phyloP scores from a whole-genome alignment of 2,888 invertebrate genomes.

The Atethmia centrago region DNA sequence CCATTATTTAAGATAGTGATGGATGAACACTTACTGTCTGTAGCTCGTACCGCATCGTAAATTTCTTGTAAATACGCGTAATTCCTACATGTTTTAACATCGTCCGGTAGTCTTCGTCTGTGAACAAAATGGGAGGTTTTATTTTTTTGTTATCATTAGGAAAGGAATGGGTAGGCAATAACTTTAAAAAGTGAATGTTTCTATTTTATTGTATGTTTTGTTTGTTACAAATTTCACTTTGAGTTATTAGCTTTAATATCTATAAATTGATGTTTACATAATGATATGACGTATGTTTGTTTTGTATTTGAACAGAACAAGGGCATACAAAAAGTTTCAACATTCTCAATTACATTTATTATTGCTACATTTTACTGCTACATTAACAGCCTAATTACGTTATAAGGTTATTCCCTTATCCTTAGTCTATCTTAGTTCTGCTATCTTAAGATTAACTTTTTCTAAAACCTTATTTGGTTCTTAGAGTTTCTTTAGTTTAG shows the following conservation, averaged over 20 bases:
- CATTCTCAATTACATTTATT: neutral
- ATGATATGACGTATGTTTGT: neutral
- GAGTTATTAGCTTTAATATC: constrained; percentile 11
- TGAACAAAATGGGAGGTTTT: constrained; percentile 49
- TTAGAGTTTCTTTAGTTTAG: neutral
- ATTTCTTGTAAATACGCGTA: constrained; percentile 94
- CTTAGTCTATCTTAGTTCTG: neutral
- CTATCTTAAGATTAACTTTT: constrained; percentile 7
- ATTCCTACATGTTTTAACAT: constrained; percentile 92
- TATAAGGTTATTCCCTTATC: neutral
- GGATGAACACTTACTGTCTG: constrained; percentile 90
- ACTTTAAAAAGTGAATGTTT: constrained; percentile 48
- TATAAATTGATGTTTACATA: constrained; percentile 21
- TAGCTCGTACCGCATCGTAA: constrained; percentile 92
- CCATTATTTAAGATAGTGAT: constrained; percentile 57
- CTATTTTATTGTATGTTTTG: constrained; percentile 34
- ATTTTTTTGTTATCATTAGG: constrained; percentile 47
- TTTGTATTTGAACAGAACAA: neutral
- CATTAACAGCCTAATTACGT: neutral
- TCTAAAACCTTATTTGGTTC: neutral
- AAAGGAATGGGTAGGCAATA: constrained; percentile 35
- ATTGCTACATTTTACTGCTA: constrained; percentile 12
- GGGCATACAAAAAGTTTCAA: neutral
- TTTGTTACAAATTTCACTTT: constrained; percentile 20
- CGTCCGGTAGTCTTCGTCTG: constrained; percentile 92